Conservation (phyloP, 2,797 vertebrate genomes). For the Ataeniobius toweri region DNA sequence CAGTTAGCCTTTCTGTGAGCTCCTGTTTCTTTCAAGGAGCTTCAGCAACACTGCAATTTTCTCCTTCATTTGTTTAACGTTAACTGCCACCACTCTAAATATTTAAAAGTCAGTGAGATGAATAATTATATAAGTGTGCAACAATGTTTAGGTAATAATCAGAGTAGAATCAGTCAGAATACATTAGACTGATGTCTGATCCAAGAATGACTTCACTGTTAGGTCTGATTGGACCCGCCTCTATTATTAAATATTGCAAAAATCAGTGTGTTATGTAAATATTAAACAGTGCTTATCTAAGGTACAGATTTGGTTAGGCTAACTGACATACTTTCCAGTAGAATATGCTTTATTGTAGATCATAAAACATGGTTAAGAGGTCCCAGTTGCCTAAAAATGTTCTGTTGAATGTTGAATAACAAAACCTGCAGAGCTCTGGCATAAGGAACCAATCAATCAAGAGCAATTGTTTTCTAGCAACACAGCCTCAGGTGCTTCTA, state of each 20-base stretch:
- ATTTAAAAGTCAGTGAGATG: too few relatives aligned
- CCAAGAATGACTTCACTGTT: not conserved
- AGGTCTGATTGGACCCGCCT: not conserved
- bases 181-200: not conserved
- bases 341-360: not conserved
- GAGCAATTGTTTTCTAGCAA: conserved; percentile 15
- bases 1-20: not conserved
- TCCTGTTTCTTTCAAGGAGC: not conserved
- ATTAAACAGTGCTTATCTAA: not conserved
- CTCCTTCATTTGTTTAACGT: not conserved
- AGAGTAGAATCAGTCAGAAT: not conserved
- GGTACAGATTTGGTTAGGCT: not conserved
- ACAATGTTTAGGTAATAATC: not conserved
- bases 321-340: not conserved
- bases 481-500: conserved; percentile 5
- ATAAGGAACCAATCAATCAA: conserved; percentile 19
- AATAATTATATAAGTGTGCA: not conserved
- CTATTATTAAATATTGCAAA: not conserved
- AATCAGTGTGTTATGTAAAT: not conserved
- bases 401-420: conserved; percentile 20
- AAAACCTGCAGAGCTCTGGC: conserved; percentile 1
- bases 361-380: not conserved
- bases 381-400: not conserved
- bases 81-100: not conserved
- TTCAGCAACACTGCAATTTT: not conserved